Evolutionary conservation across 2,797 vertebrate species (phyloP), one percentile per base, ranked within the genome.

Genomic region (Melanotaenia pygmaea): DNA sequence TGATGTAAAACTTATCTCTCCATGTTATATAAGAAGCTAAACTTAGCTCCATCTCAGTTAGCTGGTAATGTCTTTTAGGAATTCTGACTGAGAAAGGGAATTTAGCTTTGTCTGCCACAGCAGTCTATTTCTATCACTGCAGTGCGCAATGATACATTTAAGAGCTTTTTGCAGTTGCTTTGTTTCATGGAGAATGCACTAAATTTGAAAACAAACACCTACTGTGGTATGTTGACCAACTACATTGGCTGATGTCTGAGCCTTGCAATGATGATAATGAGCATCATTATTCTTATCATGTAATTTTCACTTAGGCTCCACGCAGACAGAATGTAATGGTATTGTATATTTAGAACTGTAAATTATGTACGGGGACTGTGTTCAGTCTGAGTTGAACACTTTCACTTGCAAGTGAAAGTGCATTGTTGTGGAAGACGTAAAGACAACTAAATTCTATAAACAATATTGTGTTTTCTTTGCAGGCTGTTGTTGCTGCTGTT

Each of bases 401-500:
- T 67, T 66, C 8, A 30, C 35, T 50, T 37, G 18, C 5, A 9
- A 20, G 16, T 16, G 40, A 53, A 37, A 16, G 10, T 30, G 22
- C 43, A 10, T 38, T 40, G 22, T 20, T 18, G 14, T 50, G 54
- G 1, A 26, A 30, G 14, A n/a, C 2, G 14, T n/a, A 20, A 37
- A 63, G 5, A 5, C 30, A 30, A 37, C 9, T 51, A 9, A 22
- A n/a, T 47, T 3, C n/a, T 59, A 1, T 57, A 3, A 9, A 53
- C 13, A 3, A 43, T 11, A 6, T 13, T 80, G 59, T 63, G 72
- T 74, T 54, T n/a, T n/a, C 14, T 67, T 66, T 80, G 22, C 64
- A 96, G 96, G 67, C 72, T 92, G 51, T 18, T 92, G 61, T 30
- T 95, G 51, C 81, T 97, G 45, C 89, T 97, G 74, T 9, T 96